Conservation (phyloP, 2,113 vertebrate species). For the Oryzias curvinotus region DNA sequence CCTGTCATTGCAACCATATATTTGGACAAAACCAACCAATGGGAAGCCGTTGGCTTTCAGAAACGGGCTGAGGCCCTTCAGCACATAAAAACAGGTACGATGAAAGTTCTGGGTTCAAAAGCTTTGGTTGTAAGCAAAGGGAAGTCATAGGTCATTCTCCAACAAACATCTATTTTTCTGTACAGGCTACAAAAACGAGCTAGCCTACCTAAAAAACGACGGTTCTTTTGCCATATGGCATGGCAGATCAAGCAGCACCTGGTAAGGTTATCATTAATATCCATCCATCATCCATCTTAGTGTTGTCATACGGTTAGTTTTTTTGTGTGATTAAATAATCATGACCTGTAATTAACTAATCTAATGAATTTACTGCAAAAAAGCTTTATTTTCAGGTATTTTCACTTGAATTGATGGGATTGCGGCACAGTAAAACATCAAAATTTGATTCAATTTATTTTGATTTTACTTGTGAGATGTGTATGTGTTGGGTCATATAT, state of each 20-base stretch:
- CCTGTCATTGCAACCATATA: constrained; percentile 72
- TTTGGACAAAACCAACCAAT: constrained; percentile 76
- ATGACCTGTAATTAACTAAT: no score
- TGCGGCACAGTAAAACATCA: no score
- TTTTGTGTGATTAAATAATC: no score
- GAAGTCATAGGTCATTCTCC: neutral
- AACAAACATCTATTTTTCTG: constrained; percentile 8
- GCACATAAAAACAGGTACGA: constrained; percentile 67
- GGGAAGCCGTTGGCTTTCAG: constrained; percentile 56
- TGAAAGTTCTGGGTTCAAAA: neutral
- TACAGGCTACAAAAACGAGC: constrained; percentile 45
- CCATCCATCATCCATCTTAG: neutral
- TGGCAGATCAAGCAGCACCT: constrained; percentile 25
- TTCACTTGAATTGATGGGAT: no score
- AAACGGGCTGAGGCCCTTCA: constrained; percentile 52
- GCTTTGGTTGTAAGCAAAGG: neutral
- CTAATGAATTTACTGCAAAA: no score
- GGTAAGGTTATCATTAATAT: constrained; percentile 20
- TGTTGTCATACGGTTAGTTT: no score
- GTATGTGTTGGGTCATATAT: no score
- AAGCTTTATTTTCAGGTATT: no score
- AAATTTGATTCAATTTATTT: no score
- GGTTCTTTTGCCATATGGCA: constrained; percentile 56
- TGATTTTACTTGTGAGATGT: no score
- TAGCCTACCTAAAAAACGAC: constrained; percentile 50